Evolutionary conservation across 1,140 invertebrate genomes (phyloP).

Genomic region (Latrodectus geometricus): DNA sequence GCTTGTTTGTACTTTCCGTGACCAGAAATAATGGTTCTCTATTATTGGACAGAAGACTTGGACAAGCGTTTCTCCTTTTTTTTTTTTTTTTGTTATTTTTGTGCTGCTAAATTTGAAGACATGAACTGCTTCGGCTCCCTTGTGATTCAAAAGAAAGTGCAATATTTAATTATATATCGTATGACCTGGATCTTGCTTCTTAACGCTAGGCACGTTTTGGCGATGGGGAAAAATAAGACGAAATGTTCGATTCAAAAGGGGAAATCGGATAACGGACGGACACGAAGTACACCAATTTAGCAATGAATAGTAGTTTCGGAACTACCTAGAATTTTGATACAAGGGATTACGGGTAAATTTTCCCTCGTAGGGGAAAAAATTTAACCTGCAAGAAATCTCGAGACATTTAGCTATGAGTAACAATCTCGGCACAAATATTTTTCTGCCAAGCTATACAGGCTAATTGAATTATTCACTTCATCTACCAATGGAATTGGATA

Average conservation of each 20-base stretch:
- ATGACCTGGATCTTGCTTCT: constrained; percentile 31
- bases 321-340: constrained; percentile 23
- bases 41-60: constrained; percentile 45
- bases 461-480: neutral
- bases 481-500: neutral
- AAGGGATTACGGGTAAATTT: constrained; percentile 16
- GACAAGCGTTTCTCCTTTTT: constrained; percentile 32
- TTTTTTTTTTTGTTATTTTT: neutral
- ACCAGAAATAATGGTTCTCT: constrained; percentile 27
- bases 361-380: neutral
- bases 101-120: constrained; percentile 20
- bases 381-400: neutral
- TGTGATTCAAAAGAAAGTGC: constrained; percentile 42
- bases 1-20: constrained; percentile 11
- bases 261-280: constrained; percentile 21
- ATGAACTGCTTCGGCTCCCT: constrained; percentile 26
- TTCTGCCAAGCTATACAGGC: neutral
- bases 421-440: neutral
- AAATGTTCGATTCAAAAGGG: constrained; percentile 13
- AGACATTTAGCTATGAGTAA: neutral
- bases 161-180: constrained; percentile 53
- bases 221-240: constrained; percentile 13
- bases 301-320: constrained; percentile 11
- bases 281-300: constrained; percentile 21
- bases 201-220: constrained; percentile 33